phyloP scores from a whole-genome alignment of 2,797 vertebrate genomes.

The Propithecus perrieri region DNA sequence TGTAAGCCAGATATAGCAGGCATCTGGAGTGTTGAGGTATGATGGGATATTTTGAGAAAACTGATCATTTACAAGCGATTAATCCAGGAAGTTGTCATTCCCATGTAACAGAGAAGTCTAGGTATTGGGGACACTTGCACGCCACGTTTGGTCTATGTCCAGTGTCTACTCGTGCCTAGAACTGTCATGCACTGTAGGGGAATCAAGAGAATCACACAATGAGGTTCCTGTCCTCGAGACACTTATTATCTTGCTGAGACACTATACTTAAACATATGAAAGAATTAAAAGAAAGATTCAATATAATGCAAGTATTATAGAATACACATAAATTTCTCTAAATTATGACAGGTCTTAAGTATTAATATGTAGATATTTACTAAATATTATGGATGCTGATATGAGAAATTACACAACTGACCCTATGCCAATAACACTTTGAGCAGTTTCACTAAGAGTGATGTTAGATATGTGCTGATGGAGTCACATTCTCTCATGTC shows the following conservation, averaged over 20 bases:
- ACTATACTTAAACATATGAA: background rate
- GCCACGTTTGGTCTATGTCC: background rate
- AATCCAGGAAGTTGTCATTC: background rate
- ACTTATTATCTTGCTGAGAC: slow-evolving; percentile 17
- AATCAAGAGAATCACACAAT: background rate
- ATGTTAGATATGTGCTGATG: background rate
- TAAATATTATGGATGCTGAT: background rate
- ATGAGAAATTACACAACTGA: background rate
- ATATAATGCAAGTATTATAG: background rate
- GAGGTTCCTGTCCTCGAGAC: background rate
- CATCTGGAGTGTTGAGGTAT: background rate
- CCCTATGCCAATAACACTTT: background rate
- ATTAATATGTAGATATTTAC: background rate
- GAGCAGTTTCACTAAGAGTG: background rate
- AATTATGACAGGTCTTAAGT: background rate
- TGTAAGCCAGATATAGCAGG: background rate
- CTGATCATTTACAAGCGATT: background rate
- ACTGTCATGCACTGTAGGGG: background rate
- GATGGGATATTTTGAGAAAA: background rate
- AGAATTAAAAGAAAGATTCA: slow-evolving; percentile 42
- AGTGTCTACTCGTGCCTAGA: background rate
- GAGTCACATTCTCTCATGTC: background rate
- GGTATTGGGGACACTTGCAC: background rate
- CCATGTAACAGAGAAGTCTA: background rate
- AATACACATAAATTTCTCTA: background rate